Base-by-base conservation (phyloP, 2,113 vertebrate genomes). In the Pelecanoides urinatrix region DNA sequence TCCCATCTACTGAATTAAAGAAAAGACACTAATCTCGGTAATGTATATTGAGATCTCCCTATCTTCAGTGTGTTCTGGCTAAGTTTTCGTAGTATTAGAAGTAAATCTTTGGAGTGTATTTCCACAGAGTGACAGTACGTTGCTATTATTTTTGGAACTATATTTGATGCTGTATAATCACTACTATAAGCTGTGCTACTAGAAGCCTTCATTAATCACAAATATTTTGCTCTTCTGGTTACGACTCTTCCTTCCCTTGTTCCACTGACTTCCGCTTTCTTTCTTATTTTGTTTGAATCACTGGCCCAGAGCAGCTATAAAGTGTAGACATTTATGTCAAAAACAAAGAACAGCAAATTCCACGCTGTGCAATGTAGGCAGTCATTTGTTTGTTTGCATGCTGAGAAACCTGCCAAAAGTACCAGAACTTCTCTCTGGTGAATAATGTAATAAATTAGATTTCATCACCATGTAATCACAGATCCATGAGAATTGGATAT, bases 391-490 rank as follows among this genome's bases (percentile, higher is more conserved):
- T 94, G 94, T 92, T 92, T 97, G 72, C 78, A 75, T 75, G 88
- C 90, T 94, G 94, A 93, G 84, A 95, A 96, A 95, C 55, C 85
- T 91, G 86, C 92, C 95, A 93, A 73, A 91, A 93, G 75, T 47
- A 77, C 79, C 73, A 80, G 88, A 88, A 94, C 32, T 71, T 78
- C 50, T 78, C 94, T 96, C 94, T 66, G 26, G 95, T 93, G 88
- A 74, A 76, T 97, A 92, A 96, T 86, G 87, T 76, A 95, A 94
- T 97, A 96, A 94, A 97, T 96, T 95, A 91, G 87, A 89, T 94
- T 94, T 83, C 92, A 91, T 86, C 89, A 65, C 47, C 36, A 23
- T 71, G 38, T 82, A 91, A 83, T 94, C 91, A 86, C 61, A 68
- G 70, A 70, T 95, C 87, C 65, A 45, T 26, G 71, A 95, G 75